Base-by-base conservation (phyloP, 2,113 vertebrate genomes). In the Struthidea cinerea region DNA sequence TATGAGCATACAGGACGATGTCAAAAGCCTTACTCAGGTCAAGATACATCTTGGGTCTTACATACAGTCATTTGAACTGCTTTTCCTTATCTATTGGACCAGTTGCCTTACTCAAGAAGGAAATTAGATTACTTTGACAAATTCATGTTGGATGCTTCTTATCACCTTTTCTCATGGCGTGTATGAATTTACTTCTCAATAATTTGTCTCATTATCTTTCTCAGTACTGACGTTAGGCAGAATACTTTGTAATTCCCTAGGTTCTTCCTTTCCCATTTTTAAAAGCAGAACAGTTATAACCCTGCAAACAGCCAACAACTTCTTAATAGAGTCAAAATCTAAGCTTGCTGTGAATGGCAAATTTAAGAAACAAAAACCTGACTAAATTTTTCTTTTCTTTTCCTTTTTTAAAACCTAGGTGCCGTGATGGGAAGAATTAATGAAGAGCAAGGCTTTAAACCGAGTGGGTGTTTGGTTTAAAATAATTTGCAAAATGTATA, bases 101-200 rank as follows among this genome's bases (percentile, higher is more conserved):
- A 70, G 59, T 70, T 56, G 47, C 37, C 47, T 65, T 71, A 23
- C 64, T 90, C 60, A 75, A 90, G 68, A 75, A 81, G 47, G 37
- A 90, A 92, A 80, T 77, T 50, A 80, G 77, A 73, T 92, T 90
- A 60, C 18, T 88, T 55, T 89, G 83, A 77, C 59, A 90, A 89
- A 89, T 55, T 78, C 39, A n/a, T 2, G 0, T 70, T 11, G 10
- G 21, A 69, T 44, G 22, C 64, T 89, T 75, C 91, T 93, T 92
- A 84, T 77, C 83, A 53, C 22, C 7, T 71, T 74, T 88, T 79
- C n/a, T 80, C 39, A 35, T 32, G 33, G 18, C 1, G 1, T 73
- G 32, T 50, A 35, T 73, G 23, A 55, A 44, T 93, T 92, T 82
- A 76, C 7, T 87, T 79, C 61, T 87, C 32, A 68, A 39, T 69